Evolutionary conservation across 2,888 invertebrate species (phyloP), one percentile per base, ranked within the genome.

Genomic region (Apamea crenata): DNA sequence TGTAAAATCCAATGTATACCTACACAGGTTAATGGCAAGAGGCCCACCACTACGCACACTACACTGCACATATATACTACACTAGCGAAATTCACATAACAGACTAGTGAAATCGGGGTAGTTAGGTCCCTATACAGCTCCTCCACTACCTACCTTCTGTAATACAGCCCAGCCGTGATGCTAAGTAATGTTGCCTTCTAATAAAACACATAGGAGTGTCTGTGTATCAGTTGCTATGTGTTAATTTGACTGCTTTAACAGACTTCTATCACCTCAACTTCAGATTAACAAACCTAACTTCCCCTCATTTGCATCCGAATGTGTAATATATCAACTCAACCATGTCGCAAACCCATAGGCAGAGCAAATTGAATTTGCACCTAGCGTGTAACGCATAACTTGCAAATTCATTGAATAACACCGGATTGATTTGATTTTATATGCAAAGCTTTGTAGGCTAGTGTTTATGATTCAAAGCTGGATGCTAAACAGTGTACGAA

Each of bases 291-390:
- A 83, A 72, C 47, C 40, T 14, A 70, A 65, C 75, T 73, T 50
- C 10, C 29, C 67, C 25, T 47, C 53, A 86, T 90, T 90, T 87
- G 76, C 90, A 89, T 84, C 78, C 78, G 69, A 90, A 90, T 89
- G 70, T 74, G 79, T 82, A 80, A 88, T 88, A 84, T 74, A 84
- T 81, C 84, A 82, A 83, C 80, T 85, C 82, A 81, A 63, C 78
- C 86, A 76, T 82, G 87, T 86, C 78, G 84, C 84, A 90, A 89
- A 87, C 73, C 89, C 90, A 91, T 91, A 81, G 86, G 40, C 85
- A 86, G 61, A 78, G 84, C 82, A 91, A 91, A 92, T 91, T 89
- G 90, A 92, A 92, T 91, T 90, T 85, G 83, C 88, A 83, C 85
- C 83, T 87, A 80, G 68, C 74, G 70, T 84, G 87, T 89, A 81